Base-by-base conservation (phyloP, 2,797 vertebrate genomes). In the Uromys caudimaculatus region DNA sequence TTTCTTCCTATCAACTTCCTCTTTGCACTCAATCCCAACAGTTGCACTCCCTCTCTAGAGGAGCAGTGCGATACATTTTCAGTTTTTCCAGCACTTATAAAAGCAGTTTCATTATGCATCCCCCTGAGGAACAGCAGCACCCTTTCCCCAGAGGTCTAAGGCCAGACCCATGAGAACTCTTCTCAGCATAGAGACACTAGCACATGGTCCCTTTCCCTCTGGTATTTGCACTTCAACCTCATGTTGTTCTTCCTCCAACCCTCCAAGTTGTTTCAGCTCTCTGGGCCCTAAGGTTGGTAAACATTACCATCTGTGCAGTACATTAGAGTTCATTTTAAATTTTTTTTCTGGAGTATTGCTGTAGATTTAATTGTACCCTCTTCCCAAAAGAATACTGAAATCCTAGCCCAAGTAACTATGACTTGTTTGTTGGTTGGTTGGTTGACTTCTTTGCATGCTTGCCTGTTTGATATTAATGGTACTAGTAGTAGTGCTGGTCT, bases 211-310 rank as follows among this genome's bases (percentile, higher is more conserved):
- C 62, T 44, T 52, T 93, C 91, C 38, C 56, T 56, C 62, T 27
- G 75, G 27, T 19, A 2, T 73, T 38, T 81, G 8, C 47, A 9
- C 75, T 83, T 87, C 60, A 92, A 44, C 32, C 35, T 87, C 64
- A 79, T 47, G 52, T 41, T 35, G 13, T 62, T 23, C 23, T 17
- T 91, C 73, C 5, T 78, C 60, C 24, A 81, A 8, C 14, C 64
- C 38, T 95, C 44, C 75, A 38, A 69, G 41, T 87, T 87, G 64
- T 71, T 95, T 84, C 94, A 54, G 44, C 56, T 90, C 47, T 52
- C 41, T 73, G 41, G 64, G n/a, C 19, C 23, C 50, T 50, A 92
- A 50, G 32, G 19, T 13, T 75, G 52, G 44, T 78, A 50, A 88
- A 54, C 44, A 19, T 84, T 90, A 6, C 64, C 93, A 87, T 64